Percentiles rank a stretch among this genome's conserved stretches.
Evolutionary conservation across 2,113 vertebrate species (phyloP).

Genomic region (Panthera leo): DNA sequence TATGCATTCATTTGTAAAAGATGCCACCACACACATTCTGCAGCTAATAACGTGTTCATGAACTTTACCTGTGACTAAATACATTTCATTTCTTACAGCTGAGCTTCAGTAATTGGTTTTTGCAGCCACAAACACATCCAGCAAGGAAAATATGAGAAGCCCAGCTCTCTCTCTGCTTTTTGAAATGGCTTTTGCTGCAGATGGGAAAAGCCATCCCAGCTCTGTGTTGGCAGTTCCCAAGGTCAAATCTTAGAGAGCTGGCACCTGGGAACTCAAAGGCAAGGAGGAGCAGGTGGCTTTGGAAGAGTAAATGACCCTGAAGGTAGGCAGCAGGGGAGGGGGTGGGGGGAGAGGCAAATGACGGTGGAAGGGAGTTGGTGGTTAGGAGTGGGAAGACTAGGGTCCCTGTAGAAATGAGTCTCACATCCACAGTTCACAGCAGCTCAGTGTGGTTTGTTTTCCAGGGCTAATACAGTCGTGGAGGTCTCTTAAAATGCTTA

Average conservation of each 20-base stretch:
- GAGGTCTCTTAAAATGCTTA: slow-evolving; percentile 44
- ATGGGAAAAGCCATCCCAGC: slow-evolving; percentile 59
- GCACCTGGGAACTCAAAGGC: slow-evolving; percentile 10
- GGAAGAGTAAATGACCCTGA: slow-evolving; percentile 41
- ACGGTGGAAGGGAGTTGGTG: neutral
- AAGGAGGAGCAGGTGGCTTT: slow-evolving; percentile 65
- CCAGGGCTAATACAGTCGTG: neutral
- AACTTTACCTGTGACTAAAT: slow-evolving; percentile 72
- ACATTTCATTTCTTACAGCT: slow-evolving; percentile 64
- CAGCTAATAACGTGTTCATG: slow-evolving; percentile 61
- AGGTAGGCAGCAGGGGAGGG: neutral
- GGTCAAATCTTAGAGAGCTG: slow-evolving; percentile 63
- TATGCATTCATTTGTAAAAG: slow-evolving; percentile 62
- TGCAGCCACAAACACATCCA: slow-evolving; percentile 54
- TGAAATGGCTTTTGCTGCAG: slow-evolving; percentile 63
- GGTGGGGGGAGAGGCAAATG: neutral
- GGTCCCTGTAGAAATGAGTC: neutral
- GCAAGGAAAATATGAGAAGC: slow-evolving; percentile 54
- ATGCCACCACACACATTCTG: slow-evolving; percentile 48
- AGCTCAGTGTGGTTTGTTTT: neutral
- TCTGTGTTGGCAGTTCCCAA: slow-evolving; percentile 56
- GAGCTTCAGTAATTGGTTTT: slow-evolving; percentile 68
- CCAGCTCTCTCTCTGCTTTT: slow-evolving; percentile 19
- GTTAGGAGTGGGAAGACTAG: neutral
- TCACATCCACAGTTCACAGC: neutral